Base-by-base conservation (phyloP, 2,113 vertebrate genomes). In the Perca schrenkii region DNA sequence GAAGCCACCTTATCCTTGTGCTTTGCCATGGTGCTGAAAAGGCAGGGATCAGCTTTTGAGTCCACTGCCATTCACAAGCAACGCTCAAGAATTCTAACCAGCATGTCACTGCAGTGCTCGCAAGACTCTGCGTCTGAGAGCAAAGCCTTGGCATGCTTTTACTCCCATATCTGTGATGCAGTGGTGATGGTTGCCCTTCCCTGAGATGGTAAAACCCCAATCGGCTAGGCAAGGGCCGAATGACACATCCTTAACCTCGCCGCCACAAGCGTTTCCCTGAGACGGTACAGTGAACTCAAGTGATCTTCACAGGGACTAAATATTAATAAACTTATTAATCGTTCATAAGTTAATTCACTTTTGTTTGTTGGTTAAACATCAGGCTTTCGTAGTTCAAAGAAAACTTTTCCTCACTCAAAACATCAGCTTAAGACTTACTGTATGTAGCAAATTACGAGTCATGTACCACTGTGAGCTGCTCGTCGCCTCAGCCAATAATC, bases 401-500 rank as follows among this genome's bases (percentile, higher is more conserved):
- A 47, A 34, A 62, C 11, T 53, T 64, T 53, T 54, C 52, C 46
- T 75, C 13, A 21, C 28, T 71, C 3, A 71, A 47, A 43, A 54
- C 36, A 52, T 71, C 11, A 52, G 4, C 63, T 67, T 31, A 69
- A 40, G 21, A 62, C 28, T 58, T 66, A 25, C 28, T 52, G 15
- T 31, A 66, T 46, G 74, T 8, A 49, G 52, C 40, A 75, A 67
- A 79, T 16, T 25, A 54, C 2, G 0, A 31, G 36, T 17, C 57
- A 70, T 66, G 77, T 19, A 46, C 47, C 56, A 67, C 58, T 78
- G 62, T 60, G 58, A 52, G 17, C 50, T 40, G 28, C 61, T 76
- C 8, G 57, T 73, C 36, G n/a, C 70, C 31, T 60, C 8, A 53
- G 66, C 36, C 53, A 81, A 79, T 70, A 56, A 82, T 77, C 79